These are phyloP conservation scores for Bellardia bayeri DNA, from an alignment of 2,888 invertebrate genomes.

Conservation along the genomic window DNA sequence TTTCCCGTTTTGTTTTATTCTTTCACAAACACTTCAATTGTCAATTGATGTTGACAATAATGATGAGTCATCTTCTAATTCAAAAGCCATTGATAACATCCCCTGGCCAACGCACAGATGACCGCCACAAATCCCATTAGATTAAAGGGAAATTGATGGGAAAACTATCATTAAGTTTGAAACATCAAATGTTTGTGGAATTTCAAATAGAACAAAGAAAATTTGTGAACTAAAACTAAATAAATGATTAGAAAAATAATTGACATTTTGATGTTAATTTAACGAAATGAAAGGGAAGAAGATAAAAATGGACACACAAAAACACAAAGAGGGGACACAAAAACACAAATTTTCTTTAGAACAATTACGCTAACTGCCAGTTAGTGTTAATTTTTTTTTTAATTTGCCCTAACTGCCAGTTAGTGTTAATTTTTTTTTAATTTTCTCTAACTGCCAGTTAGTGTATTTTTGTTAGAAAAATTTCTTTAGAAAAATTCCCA, in stretches of 20 bases:
- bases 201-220: neutral
- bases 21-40: constrained; percentile 46
- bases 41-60: constrained; percentile 48
- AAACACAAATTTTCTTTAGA: neutral
- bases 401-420: neutral
- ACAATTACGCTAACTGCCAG: neutral
- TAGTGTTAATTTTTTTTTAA: neutral
- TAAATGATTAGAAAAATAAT: constrained; percentile 16
- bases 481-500: neutral
- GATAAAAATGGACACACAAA: neutral
- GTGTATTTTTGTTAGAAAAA: no score
- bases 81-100: neutral
- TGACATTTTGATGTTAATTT: constrained; percentile 48
- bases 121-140: neutral
- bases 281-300: neutral
- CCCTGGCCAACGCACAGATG: neutral
- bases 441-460: no score
- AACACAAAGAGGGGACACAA: neutral
- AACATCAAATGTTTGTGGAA: neutral
- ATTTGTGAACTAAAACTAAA: neutral
- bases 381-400: neutral
- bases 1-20: neutral
- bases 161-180: constrained; percentile 24
- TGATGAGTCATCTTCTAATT: constrained; percentile 49
- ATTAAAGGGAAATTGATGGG: constrained; percentile 4